These are phyloP conservation scores for Gallinago undulata DNA, from an alignment of 2,113 vertebrate species.

Conservation along the genomic window DNA sequence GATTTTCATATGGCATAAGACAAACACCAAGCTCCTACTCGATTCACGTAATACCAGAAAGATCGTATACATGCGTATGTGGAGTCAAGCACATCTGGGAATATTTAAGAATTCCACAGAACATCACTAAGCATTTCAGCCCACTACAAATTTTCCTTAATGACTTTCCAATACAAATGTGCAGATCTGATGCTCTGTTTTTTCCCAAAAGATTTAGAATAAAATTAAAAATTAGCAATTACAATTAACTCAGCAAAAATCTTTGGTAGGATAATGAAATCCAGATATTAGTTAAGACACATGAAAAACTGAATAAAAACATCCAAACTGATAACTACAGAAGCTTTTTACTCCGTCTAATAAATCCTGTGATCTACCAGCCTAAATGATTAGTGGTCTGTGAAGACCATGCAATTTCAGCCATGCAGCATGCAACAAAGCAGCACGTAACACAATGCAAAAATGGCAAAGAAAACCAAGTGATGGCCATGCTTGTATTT, in stretches of 20 bases:
- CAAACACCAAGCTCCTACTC: not conserved
- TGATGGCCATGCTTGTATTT: conserved; percentile 73
- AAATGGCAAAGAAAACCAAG: conserved; percentile 75
- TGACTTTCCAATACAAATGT: not conserved
- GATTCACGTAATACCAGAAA: not conserved
- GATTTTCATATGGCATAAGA: conserved; percentile 2
- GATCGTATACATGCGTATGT: conserved; percentile 27
- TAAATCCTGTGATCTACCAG: not conserved
- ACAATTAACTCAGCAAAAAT: not conserved
- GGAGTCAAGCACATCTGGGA: conserved; percentile 7
- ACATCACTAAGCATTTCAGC: conserved; percentile 4
- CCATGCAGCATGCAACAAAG: conserved; percentile 75
- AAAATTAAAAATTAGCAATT: not conserved
- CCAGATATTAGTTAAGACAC: not conserved
- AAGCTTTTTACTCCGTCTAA: not conserved
- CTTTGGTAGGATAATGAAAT: not conserved
- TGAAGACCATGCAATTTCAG: conserved; percentile 66
- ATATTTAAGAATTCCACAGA: not conserved
- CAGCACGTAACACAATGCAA: conserved; percentile 64
- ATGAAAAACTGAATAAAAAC: not conserved
- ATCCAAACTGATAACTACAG: not conserved
- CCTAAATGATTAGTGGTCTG: conserved; percentile 36
- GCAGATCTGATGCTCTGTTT: not conserved
- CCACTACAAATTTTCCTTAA: not conserved
- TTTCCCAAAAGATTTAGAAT: not conserved